Conservation (phyloP, 2,113 vertebrate species). For the Pheucticus melanocephalus region DNA sequence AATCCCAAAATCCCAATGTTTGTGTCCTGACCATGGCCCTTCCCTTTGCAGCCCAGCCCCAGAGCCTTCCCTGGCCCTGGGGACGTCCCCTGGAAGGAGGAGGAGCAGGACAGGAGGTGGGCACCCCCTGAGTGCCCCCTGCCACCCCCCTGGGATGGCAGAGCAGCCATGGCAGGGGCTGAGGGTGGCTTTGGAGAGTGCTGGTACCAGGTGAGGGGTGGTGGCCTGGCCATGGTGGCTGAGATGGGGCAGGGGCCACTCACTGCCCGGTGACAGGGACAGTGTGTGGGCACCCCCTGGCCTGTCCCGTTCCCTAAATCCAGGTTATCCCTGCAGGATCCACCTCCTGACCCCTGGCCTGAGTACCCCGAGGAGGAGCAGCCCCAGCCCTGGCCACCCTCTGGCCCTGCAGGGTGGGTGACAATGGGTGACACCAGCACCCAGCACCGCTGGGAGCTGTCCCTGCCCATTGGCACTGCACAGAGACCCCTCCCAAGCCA, state of each 20-base stretch:
- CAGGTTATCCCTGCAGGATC: neutral
- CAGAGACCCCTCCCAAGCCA: neutral
- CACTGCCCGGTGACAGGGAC: neutral
- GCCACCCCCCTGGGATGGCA: neutral
- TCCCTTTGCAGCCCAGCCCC: neutral
- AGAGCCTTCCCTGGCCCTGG: neutral
- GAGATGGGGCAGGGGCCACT: rapidly evolving
- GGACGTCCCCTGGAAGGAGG: rapidly evolving
- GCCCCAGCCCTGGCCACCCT: rapidly evolving
- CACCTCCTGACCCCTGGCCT: rapidly evolving
- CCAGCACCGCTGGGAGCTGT: neutral
- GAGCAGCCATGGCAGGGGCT: rapidly evolving
- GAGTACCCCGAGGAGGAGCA: rapidly evolving
- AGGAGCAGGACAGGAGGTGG: neutral
- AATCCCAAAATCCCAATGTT: too few species aligned
- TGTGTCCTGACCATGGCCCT: rapidly evolving
- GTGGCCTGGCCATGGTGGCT: neutral
- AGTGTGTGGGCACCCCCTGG: neutral
- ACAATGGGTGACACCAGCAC: rapidly evolving
- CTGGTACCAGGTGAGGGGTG: neutral
- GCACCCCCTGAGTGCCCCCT: rapidly evolving
- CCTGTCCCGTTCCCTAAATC: neutral
- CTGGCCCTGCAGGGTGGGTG: neutral
- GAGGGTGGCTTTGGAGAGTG: neutral
- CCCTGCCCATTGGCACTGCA: neutral